Evolutionary conservation across 2,797 vertebrate species (phyloP).

Genomic region (Cephalopachus bancanus): DNA sequence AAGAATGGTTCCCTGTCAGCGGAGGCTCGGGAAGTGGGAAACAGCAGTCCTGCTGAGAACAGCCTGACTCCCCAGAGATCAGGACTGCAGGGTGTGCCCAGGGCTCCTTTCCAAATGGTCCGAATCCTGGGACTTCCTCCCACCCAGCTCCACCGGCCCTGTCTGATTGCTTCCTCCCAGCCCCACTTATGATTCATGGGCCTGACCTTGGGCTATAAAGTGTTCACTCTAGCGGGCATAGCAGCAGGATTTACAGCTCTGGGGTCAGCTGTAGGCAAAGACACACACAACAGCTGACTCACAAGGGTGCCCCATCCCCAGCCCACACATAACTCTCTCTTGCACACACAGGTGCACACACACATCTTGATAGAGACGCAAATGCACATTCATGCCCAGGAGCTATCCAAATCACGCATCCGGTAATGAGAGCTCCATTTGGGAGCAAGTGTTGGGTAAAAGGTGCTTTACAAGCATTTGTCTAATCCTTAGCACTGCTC

Average conservation of each 20-base stretch:
- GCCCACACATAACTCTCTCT: slow-evolving; percentile 75
- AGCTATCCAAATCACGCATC: neutral
- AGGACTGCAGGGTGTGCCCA: neutral
- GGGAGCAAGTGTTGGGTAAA: neutral
- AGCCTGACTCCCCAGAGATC: neutral
- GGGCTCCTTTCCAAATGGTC: slow-evolving; percentile 40
- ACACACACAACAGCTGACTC: slow-evolving; percentile 82
- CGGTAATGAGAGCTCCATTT: neutral
- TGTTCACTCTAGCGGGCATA: slow-evolving; percentile 90
- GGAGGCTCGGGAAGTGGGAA: neutral
- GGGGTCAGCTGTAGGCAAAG: slow-evolving; percentile 84
- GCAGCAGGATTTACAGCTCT: slow-evolving; percentile 91
- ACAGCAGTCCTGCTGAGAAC: neutral
- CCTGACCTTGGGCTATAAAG: slow-evolving; percentile 94
- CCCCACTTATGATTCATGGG: slow-evolving; percentile 91
- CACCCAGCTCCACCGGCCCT: slow-evolving; percentile 75
- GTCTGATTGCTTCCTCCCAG: slow-evolving; percentile 87
- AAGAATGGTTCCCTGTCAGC: neutral
- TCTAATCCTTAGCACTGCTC: slow-evolving; percentile 20
- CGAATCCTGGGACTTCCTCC: slow-evolving; percentile 13
- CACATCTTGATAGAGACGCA: slow-evolving; percentile 22
- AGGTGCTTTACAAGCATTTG: slow-evolving; percentile 47
- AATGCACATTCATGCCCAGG: neutral
- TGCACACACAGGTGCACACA: slow-evolving; percentile 62
- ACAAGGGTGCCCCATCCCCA: slow-evolving; percentile 74